Base-by-base conservation (phyloP, 2,113 vertebrate genomes). In the Xiphophorus hellerii region DNA sequence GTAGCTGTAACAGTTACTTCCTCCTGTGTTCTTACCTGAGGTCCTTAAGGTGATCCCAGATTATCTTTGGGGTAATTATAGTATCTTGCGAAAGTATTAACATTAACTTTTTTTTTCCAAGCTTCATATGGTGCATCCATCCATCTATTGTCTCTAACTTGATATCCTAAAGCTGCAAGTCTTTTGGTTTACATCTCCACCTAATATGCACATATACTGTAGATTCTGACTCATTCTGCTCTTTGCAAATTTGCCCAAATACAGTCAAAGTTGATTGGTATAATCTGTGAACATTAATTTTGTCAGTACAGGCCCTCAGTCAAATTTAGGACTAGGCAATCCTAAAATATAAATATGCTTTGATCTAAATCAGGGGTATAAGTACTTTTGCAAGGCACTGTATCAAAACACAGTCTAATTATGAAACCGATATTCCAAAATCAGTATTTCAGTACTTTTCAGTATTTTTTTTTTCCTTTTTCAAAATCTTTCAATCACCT, bases 1-100 rank as follows among this genome's bases (percentile, higher is more conserved):
- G 89, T 85, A 88, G 87, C 85, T 84, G 80, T 78, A 72, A 74
- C 62, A 77, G 28, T 30, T 69, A 82, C 80, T 80, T 81, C 60
- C 78, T 80, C 39, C 3, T 73, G 75, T 65, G 42, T 17, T 62
- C 62, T 68, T 20, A 69, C 74, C 77, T 76, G 27, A 77, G 80
- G 84, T 87, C 84, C 78, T 77, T 62, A 27, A 83, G 71, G 65
- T 73, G 39, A 39, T 82, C 64, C 61, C 69, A 66, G 25, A 83
- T 76, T 69, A 62, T 71, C 89, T 77, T 33, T 31, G 72, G 48
- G 73, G 62, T 15, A 15, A 64, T 75, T 58, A n/a, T 3, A 58
- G 22, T 58, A 25, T 58, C 9, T 58, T 58, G 22, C 25, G 8
- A 58, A 58, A 58, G 25, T n/a, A 58, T 22, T 51, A 20, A 51